Evolutionary conservation across 1,140 invertebrate genomes (phyloP).

Genomic region (Pseudomyrmex dendroicus): DNA sequence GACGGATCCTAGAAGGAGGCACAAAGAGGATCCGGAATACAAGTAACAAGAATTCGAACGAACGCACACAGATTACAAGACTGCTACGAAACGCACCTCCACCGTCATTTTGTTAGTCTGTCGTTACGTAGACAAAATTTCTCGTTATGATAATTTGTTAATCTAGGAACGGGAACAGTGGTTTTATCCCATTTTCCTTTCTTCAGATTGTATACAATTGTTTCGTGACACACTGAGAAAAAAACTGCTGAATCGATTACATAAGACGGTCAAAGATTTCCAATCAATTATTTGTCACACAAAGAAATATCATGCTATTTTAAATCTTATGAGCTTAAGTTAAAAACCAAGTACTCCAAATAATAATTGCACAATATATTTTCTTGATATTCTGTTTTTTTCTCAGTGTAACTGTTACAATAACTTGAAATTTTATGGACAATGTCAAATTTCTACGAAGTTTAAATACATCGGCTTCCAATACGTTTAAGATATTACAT

Average conservation of each 20-base stretch:
- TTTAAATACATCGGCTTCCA: no score
- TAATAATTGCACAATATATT: no score
- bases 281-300: no score
- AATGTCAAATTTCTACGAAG: no score
- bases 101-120: conserved; percentile 32
- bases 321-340: no score
- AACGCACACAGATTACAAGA: conserved; percentile 47
- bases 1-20: conserved; percentile 70
- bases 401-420: no score
- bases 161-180: conserved; percentile 3
- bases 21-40: conserved; percentile 72
- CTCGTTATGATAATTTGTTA: background rate
- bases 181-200: background rate
- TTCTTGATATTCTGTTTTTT: no score
- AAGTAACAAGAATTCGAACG: conserved; percentile 32
- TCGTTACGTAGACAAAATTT: background rate
- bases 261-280: no score
- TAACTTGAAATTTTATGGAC: no score
- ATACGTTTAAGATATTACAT: conserved; percentile 8
- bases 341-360: no score
- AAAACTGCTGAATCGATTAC: no score
- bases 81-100: conserved; percentile 39
- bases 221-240: background rate
- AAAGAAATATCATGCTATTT: no score
- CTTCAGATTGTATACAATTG: conserved; percentile 27